Base-by-base conservation (phyloP, 2,113 vertebrate genomes). In the Solea solea region DNA sequence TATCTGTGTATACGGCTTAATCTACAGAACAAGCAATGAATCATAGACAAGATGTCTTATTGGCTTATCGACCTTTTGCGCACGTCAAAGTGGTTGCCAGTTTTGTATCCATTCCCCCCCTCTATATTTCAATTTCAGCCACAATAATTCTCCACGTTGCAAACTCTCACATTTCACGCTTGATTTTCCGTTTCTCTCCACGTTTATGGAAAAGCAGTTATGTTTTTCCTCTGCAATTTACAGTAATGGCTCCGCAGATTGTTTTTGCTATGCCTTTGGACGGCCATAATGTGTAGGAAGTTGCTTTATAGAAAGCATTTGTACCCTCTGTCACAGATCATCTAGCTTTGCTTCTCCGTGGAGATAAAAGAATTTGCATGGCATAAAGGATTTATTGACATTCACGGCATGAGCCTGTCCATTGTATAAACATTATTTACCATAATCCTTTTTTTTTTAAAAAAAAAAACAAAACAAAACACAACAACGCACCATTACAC, bases 141-240 rank as follows among this genome's bases (percentile, higher is more conserved):
- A 72, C 81, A 71, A 57, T 78, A 76, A 85, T 82, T 83, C 80
- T 78, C 66, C 39, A 55, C 54, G 78, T 74, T 85, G 76, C 61
- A 45, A 49, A 76, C 82, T 63, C 54, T 51, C 70, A 72, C 76
- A 88, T 92, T 89, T 89, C 86, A 90, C 50, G 74, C 86, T 79
- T 86, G 82, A 81, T 87, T 90, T 86, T 76, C 68, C 46, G 49
- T 85, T 83, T 78, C 84, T 85, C 79, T 69, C 52, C 79, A 69
- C 70, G 63, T 83, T 89, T 80, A 68, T 72, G 45, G 72, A 72
- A 60, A 80, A 59, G 67, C 72, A 40, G 78, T 83, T 74, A 64
- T 81, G 72, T 76, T 88, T 84, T 68, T 16, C 4, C 79, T 77
- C 70, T 14, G 41, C 80, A 66, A 69, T 85, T 81, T 78, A 62